Evolutionary conservation across 2,797 vertebrate species (phyloP), one percentile per base, ranked within the genome.

Genomic region (Natrix natrix): DNA sequence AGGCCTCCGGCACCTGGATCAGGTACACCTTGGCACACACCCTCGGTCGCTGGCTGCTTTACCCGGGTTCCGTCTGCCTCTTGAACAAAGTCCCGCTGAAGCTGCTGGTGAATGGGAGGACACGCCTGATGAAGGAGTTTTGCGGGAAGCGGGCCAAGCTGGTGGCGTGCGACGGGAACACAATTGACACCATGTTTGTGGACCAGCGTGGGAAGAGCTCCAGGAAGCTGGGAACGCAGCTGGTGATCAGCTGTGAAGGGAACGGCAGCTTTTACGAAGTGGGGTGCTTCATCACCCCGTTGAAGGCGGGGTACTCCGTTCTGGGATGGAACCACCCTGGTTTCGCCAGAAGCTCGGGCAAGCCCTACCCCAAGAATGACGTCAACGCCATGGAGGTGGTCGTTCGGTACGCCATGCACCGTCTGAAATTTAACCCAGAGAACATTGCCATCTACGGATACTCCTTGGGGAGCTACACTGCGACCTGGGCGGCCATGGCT

Each of bases 171-270:
- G 99, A 99, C 0, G 98, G 98, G 55, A 99, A 99, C 26, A 97
- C 98, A 95, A 99, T 99, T 0, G 98, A 99, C 96, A 98, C 98
- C 37, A 98, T 99, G 98, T 99, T 99, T 96, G 98, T 99, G 96
- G 99, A 99, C 87, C 98, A 98, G n/a, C 98, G 98, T 86, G 93
- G 92, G 92, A 96, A 95, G 59, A 52, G 4, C 0, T 98, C 92
- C 8, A 57, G 83, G 32, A 55, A 93, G 0, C 97, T 93, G 0
- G 98, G 98, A 26, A 95, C 96, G 93, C 98, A 95, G 83, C 96
- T 99, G 95, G 98, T 99, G 92, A 98, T 99, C 96, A 99, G 98
- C 97, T 99, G 99, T n/a, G 99, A 99, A 94, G 98, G 98, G n/a
- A 99, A 99, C 0, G 98, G 98, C 0, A 98, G 99, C 52, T 99